Percentiles rank a stretch among this genome's conserved stretches.
phyloP scores from a whole-genome alignment of 2,113 vertebrate species.

The Oryzias celebensis region DNA sequence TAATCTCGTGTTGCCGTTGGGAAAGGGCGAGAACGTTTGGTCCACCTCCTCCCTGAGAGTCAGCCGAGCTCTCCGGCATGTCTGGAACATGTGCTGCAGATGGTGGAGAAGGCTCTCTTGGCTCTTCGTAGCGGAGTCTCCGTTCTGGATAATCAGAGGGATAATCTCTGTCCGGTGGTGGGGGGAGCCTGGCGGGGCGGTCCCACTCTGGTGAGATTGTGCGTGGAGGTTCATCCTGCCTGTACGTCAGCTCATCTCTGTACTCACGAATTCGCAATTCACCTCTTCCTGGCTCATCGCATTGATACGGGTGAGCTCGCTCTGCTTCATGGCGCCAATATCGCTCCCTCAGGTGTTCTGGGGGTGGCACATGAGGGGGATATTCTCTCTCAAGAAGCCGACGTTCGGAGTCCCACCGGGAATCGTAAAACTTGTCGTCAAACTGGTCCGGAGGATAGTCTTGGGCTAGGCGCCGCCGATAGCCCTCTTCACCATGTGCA shows the following conservation, averaged over 20 bases:
- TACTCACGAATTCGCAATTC: conserved; percentile 87
- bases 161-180: conserved; percentile 64
- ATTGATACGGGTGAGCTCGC: conserved; percentile 74
- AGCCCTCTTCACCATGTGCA: conserved; percentile 78
- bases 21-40: conserved; percentile 91
- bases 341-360: conserved; percentile 85
- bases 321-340: conserved; percentile 82
- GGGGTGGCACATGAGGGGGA: conserved; percentile 79
- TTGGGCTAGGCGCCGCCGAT: conserved; percentile 76
- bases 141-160: conserved; percentile 60
- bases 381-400: conserved; percentile 81
- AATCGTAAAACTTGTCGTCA: conserved; percentile 81
- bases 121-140: conserved; percentile 77
- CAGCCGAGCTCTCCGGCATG: conserved; percentile 77
- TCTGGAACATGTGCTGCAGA: conserved; percentile 54
- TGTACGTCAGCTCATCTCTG: conserved; percentile 79
- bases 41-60: conserved; percentile 67
- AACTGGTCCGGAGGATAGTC: conserved; percentile 80
- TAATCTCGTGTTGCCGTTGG: conserved; percentile 97
- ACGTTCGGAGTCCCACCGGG: conserved; percentile 83
- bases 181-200: conserved; percentile 67
- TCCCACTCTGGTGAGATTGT: conserved; percentile 84
- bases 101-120: conserved; percentile 40
- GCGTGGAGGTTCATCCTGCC: conserved; percentile 80
- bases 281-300: conserved; percentile 82